phyloP scores from a whole-genome alignment of 1,140 invertebrate genomes.

The Eufriesea mexicana region DNA sequence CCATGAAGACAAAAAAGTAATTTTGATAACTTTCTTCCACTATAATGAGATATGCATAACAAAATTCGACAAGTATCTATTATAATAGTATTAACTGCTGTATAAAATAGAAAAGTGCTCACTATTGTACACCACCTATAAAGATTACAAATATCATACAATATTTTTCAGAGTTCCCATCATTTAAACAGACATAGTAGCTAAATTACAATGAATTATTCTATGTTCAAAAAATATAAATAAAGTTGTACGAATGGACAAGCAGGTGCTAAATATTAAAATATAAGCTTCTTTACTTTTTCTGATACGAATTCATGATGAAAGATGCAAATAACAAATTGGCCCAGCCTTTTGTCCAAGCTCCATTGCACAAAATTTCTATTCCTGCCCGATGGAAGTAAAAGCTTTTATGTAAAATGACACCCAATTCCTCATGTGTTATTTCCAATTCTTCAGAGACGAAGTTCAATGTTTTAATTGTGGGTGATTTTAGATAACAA shows the following conservation, averaged over 20 bases:
- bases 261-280: neutral
- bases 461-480: conserved; percentile 42
- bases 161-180: neutral
- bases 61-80: conserved; percentile 70
- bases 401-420: conserved; percentile 70
- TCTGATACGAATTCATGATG: conserved; percentile 65
- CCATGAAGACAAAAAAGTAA: conserved; percentile 70
- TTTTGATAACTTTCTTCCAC: conserved; percentile 66
- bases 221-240: neutral
- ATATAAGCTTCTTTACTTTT: conserved; percentile 66
- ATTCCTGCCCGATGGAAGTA: conserved; percentile 69
- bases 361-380: conserved; percentile 62
- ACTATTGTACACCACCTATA: conserved; percentile 69
- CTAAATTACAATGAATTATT: neutral
- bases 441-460: conserved; percentile 35
- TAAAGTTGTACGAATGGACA: neutral
- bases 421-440: conserved; percentile 50
- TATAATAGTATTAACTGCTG: conserved; percentile 67
- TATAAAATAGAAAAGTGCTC: conserved; percentile 68
- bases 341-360: conserved; percentile 70
- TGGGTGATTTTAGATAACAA: conserved; percentile 62
- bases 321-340: conserved; percentile 73
- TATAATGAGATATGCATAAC: conserved; percentile 55
- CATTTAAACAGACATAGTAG: neutral
- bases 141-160: conserved; percentile 28